phyloP scores from a whole-genome alignment of 2,797 vertebrate genomes.

The Sardinella longiceps region DNA sequence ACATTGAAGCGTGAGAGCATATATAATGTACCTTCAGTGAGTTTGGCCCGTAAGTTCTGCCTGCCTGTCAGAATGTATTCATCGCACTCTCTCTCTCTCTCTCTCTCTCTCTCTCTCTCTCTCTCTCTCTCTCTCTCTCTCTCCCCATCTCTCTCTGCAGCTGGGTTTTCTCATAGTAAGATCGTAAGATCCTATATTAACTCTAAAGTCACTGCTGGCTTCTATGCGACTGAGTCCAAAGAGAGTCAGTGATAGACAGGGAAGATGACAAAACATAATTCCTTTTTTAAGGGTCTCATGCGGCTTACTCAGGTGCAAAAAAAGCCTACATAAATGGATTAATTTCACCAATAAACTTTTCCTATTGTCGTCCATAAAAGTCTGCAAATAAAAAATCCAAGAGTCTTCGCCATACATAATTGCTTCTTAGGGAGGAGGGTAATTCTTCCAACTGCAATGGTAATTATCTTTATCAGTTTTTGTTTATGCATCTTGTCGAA shows the following conservation, averaged over 20 bases:
- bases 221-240: not conserved
- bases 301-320: not conserved
- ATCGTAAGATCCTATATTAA: not conserved
- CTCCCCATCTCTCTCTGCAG: not conserved
- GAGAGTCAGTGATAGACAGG: not conserved
- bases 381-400: constrained; percentile 12
- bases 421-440: not conserved
- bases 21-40: constrained; percentile 63
- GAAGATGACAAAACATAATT: not conserved
- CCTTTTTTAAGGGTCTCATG: not conserved
- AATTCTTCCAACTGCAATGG: constrained; percentile 3
- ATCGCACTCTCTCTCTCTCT: constrained; percentile 25
- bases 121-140: not conserved
- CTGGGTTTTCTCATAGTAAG: not conserved
- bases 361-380: not conserved
- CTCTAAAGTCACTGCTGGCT: not conserved
- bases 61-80: constrained; percentile 63
- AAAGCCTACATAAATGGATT: not conserved
- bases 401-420: not conserved
- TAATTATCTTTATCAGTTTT: constrained; percentile 57
- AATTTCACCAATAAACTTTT: not conserved
- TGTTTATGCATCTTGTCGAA: constrained; percentile 50
- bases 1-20: constrained; percentile 69
- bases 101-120: constrained; percentile 10
- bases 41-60: constrained; percentile 57